These are phyloP conservation scores for Drymodes brunneopygia DNA, from an alignment of 2,113 vertebrate genomes.

Conservation along the genomic window DNA sequence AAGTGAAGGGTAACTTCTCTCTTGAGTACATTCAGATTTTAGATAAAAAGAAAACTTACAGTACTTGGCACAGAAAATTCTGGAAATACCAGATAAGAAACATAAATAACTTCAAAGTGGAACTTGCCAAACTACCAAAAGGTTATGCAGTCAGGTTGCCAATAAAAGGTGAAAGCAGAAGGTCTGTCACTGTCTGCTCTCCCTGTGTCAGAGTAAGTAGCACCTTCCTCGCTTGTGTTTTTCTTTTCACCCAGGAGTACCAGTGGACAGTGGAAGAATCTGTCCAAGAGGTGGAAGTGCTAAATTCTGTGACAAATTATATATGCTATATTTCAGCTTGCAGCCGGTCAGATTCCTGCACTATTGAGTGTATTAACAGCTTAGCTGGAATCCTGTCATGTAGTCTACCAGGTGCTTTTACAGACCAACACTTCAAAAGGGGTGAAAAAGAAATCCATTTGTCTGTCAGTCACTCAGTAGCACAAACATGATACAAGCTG, in stretches of 20 bases:
- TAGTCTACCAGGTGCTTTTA: neutral
- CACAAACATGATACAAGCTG: neutral
- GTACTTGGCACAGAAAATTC: neutral
- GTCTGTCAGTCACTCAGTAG: neutral
- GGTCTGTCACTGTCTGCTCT: neutral
- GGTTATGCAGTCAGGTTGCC: neutral
- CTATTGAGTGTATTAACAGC: slow-evolving; percentile 23
- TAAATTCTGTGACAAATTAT: slow-evolving; percentile 19
- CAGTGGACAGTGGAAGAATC: neutral
- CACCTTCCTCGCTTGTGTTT: neutral
- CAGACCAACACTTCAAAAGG: neutral
- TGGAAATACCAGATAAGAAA: neutral
- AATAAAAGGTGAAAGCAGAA: neutral
- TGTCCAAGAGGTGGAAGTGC: neutral
- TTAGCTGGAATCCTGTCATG: slow-evolving; percentile 35
- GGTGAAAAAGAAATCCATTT: neutral
- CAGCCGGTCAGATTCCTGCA: slow-evolving; percentile 1
- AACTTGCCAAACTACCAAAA: neutral
- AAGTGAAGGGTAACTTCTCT: neutral
- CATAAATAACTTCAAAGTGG: neutral
- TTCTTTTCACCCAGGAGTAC: neutral
- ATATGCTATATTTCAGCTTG: neutral
- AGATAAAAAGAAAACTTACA: neutral
- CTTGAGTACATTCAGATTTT: neutral
- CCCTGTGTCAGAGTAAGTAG: neutral